phyloP scores from a whole-genome alignment of 1,140 invertebrate species.

The Pteromalus puparum region DNA sequence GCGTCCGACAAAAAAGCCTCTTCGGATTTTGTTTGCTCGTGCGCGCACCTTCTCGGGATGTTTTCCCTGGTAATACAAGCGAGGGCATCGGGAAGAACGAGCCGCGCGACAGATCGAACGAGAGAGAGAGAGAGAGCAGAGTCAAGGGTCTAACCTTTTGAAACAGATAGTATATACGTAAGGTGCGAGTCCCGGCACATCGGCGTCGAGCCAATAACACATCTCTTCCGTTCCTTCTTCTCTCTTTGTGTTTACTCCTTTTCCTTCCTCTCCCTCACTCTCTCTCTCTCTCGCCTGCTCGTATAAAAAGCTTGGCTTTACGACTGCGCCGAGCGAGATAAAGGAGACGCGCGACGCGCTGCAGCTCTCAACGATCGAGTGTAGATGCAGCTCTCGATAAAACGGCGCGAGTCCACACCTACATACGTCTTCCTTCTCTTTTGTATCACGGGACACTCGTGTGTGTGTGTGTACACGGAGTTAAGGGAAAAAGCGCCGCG shows the following conservation, averaged over 20 bases:
- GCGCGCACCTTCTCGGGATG: constrained; percentile 27
- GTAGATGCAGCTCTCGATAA: constrained; percentile 31
- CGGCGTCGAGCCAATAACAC: constrained; percentile 46
- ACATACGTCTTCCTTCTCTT: background rate
- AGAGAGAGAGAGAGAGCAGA: background rate
- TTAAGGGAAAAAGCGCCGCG: background rate
- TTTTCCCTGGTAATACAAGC: constrained; percentile 27
- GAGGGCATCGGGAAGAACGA: background rate
- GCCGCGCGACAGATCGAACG: constrained; percentile 8
- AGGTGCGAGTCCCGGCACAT: constrained; percentile 39
- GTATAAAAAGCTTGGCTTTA: constrained; percentile 47
- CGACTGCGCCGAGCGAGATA: background rate
- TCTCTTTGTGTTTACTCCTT: background rate
- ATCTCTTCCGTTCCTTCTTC: constrained; percentile 17
- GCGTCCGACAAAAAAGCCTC: background rate
- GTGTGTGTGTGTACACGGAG: no score
- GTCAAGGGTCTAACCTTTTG: constrained; percentile 45
- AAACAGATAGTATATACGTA: constrained; percentile 43
- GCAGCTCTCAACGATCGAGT: constrained; percentile 17
- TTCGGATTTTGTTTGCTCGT: constrained; percentile 8
- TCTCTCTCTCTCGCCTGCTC: background rate
- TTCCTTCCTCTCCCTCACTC: background rate
- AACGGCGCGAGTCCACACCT: background rate
- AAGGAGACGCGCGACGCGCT: constrained; percentile 27
- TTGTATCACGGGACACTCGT: background rate